Conservation (phyloP, 1,140 invertebrate genomes). For the Sesamia nonagrioides region DNA sequence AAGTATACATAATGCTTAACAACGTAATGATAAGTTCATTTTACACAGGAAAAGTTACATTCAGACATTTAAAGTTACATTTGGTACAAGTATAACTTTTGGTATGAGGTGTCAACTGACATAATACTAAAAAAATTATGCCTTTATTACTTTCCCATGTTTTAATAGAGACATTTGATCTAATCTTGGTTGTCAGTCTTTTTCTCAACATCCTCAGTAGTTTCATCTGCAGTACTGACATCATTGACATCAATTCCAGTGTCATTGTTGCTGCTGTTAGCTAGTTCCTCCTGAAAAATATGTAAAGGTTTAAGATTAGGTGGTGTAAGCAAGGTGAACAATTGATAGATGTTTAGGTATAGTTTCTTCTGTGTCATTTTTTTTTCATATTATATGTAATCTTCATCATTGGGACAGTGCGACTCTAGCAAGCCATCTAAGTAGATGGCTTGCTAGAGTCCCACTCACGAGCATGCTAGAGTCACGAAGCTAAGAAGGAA, state of each 20-base stretch:
- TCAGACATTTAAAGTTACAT: background rate
- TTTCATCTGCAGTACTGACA: slow-evolving; percentile 79
- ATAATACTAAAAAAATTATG: slow-evolving; percentile 17
- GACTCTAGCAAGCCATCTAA: too few species aligned
- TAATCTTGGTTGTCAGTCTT: slow-evolving; percentile 45
- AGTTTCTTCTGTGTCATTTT: too few species aligned
- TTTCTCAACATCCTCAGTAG: slow-evolving; percentile 59
- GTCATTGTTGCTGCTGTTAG: slow-evolving; percentile 74
- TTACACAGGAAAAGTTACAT: background rate
- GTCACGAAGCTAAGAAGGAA: too few species aligned
- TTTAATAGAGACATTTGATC: background rate
- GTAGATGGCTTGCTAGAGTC: too few species aligned
- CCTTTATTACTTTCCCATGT: background rate
- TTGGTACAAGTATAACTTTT: slow-evolving; percentile 18
- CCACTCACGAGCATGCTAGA: too few species aligned
- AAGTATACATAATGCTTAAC: background rate
- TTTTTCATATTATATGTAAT: too few species aligned
- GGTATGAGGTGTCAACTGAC: background rate
- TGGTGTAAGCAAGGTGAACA: too few species aligned
- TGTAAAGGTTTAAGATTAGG: too few species aligned
- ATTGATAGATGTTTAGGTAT: too few species aligned
- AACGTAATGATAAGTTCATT: slow-evolving; percentile 6
- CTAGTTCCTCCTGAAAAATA: slow-evolving; percentile 73
- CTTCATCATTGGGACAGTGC: too few species aligned
- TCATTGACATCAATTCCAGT: slow-evolving; percentile 84